These are phyloP conservation scores for Adelognathus sp. DNA, from an alignment of 2,888 invertebrate genomes.

Conservation along the genomic window DNA sequence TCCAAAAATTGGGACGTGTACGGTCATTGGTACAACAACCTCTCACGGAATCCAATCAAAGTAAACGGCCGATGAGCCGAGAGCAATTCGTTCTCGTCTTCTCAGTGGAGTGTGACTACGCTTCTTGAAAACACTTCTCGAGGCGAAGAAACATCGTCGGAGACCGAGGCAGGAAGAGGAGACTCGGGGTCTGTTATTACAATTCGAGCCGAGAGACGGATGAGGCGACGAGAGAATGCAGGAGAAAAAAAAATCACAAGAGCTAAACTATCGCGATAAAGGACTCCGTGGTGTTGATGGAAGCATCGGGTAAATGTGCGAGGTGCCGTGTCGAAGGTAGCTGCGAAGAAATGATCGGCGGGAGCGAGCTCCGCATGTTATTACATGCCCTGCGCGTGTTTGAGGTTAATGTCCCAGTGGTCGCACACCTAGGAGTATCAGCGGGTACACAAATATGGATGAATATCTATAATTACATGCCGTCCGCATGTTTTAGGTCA, in stretches of 20 bases:
- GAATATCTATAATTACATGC: too few species aligned
- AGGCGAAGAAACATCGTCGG: not conserved
- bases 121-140: not conserved
- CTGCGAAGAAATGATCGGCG: too few species aligned
- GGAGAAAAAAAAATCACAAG: slow-evolving; percentile 28
- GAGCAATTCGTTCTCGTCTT: not conserved
- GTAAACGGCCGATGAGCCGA: not conserved
- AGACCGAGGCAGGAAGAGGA: slow-evolving; percentile 9
- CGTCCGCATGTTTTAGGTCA: too few species aligned
- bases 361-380: slow-evolving; percentile 2
- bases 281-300: slow-evolving; percentile 30
- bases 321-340: not conserved
- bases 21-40: too few species aligned
- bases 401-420: not conserved
- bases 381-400: not conserved
- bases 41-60: too few species aligned
- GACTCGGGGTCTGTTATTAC: slow-evolving; percentile 34
- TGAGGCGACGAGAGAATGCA: slow-evolving; percentile 14
- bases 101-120: slow-evolving; percentile 28
- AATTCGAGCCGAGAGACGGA: slow-evolving; percentile 22
- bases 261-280: not conserved
- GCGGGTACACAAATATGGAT: too few species aligned
- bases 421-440: too few species aligned
- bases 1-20: too few species aligned
- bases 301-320: too few species aligned